A percentile compares a stretch with the other conserved stretches of the same genome.
Conservation (phyloP, 2,113 vertebrate species). For the Setophaga kirtlandii region DNA sequence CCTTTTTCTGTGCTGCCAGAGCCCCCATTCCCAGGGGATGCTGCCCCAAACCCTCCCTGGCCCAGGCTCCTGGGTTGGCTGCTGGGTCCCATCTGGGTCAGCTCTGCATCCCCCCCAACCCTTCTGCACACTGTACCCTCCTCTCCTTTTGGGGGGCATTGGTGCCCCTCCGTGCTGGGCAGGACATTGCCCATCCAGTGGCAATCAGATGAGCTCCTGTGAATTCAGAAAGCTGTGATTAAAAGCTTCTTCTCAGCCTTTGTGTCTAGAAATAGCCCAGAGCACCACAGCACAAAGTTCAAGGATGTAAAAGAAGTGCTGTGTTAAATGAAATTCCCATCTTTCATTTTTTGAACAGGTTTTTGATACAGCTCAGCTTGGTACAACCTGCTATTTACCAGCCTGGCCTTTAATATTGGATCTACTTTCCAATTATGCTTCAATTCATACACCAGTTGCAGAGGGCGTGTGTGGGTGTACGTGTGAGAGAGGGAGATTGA, state of each 20-base stretch:
- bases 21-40: too few relatives aligned
- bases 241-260: neutral
- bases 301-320: neutral
- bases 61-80: too few relatives aligned
- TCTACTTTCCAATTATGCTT: slow-evolving; percentile 59
- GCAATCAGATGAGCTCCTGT: neutral
- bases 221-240: neutral
- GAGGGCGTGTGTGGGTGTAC: slow-evolving; percentile 46
- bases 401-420: slow-evolving; percentile 52
- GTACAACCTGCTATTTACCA: slow-evolving; percentile 36
- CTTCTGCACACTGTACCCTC: neutral
- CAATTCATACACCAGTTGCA: slow-evolving; percentile 58
- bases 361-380: slow-evolving; percentile 43
- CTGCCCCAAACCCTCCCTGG: too few relatives aligned
- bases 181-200: neutral
- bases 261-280: slow-evolving; percentile 11
- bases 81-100: too few relatives aligned
- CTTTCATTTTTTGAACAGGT: slow-evolving; percentile 9
- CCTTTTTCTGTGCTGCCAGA: too few relatives aligned
- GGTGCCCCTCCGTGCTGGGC: neutral
- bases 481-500: slow-evolving; percentile 38
- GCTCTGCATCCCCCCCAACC: too few relatives aligned
- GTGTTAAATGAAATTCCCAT: neutral
- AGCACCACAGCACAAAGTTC: neutral
- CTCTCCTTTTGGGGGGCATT: accelerated